These are phyloP conservation scores for Melinopterus prodromus DNA, from an alignment of 2,888 invertebrate species.

Conservation along the genomic window DNA sequence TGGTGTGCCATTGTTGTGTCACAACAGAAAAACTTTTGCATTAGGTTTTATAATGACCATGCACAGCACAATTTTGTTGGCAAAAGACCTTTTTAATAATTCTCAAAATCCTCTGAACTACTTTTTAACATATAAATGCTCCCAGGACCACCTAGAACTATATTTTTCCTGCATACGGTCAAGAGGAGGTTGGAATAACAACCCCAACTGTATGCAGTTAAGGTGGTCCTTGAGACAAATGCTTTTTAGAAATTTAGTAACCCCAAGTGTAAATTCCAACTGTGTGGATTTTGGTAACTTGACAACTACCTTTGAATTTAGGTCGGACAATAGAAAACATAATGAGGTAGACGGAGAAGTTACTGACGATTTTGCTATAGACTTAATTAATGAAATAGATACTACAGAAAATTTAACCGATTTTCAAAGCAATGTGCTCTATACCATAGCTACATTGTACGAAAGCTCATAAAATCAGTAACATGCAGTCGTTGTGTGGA, in stretches of 20 bases:
- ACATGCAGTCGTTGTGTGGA: no score
- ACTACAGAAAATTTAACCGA: no score
- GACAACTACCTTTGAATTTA: no score
- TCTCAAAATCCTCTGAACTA: conserved; percentile 31
- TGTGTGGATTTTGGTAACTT: no score
- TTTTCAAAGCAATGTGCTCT: no score
- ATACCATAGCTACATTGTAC: no score
- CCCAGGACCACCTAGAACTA: conserved; percentile 43
- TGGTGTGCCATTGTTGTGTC: not conserved
- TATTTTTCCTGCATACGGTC: conserved; percentile 45
- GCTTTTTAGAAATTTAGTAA: conserved; percentile 43
- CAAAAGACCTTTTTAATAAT: not conserved
- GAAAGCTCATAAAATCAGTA: no score
- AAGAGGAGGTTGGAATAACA: conserved; percentile 45
- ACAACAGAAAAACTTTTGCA: not conserved
- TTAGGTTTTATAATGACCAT: not conserved
- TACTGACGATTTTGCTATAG: no score
- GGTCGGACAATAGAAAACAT: no score
- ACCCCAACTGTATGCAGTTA: conserved; percentile 45
- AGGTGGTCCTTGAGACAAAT: conserved; percentile 44
- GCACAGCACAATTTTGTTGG: not conserved
- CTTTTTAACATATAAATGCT: conserved; percentile 41
- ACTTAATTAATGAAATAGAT: no score
- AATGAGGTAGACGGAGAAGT: no score
- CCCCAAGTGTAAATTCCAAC: conserved; percentile 37